Conservation (phyloP, 2,888 invertebrate genomes). For the Amblyteles armatorius region DNA sequence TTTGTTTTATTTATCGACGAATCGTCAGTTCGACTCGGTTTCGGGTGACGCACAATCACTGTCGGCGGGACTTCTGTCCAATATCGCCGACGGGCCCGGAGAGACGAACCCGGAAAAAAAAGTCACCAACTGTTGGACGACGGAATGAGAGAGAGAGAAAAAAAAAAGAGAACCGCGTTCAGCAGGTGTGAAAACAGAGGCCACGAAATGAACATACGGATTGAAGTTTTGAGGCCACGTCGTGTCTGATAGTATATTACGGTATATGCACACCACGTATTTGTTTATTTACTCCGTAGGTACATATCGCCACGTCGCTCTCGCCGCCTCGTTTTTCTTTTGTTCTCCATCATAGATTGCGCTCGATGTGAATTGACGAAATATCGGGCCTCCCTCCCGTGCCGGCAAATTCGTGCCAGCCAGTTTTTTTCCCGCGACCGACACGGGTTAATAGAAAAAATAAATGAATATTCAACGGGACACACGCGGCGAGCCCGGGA, state of each 20-base stretch:
- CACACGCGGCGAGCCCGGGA: conserved; percentile 11
- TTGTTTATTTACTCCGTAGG: conserved; percentile 1
- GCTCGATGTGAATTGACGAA: conserved; percentile 21
- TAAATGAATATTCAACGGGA: conserved; percentile 61
- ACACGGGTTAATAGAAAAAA: conserved; percentile 44
- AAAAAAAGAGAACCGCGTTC: conserved; percentile 40
- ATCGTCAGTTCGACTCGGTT: conserved; percentile 46
- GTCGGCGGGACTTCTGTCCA: conserved; percentile 56
- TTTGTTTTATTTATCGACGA: conserved; percentile 57
- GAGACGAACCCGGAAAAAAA: conserved; percentile 19
- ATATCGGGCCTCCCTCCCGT: neutral
- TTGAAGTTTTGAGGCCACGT: conserved; percentile 39
- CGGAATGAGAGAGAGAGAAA: conserved; percentile 29
- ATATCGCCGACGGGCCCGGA: conserved; percentile 43
- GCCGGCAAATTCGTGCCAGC: neutral
- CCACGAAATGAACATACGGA: conserved; percentile 37
- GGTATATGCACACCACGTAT: neutral
- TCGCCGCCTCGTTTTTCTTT: neutral
- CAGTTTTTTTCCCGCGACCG: conserved; percentile 12
- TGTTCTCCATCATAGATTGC: neutral
- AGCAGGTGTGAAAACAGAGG: conserved; percentile 49
- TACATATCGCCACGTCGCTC: conserved; percentile 10
- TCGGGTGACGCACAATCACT: conserved; percentile 62
- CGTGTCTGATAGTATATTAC: conserved; percentile 4
- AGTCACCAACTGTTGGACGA: conserved; percentile 4